These are phyloP conservation scores for Siniperca scherzeri DNA, from an alignment of 2,797 vertebrate genomes.

Conservation along the genomic window DNA sequence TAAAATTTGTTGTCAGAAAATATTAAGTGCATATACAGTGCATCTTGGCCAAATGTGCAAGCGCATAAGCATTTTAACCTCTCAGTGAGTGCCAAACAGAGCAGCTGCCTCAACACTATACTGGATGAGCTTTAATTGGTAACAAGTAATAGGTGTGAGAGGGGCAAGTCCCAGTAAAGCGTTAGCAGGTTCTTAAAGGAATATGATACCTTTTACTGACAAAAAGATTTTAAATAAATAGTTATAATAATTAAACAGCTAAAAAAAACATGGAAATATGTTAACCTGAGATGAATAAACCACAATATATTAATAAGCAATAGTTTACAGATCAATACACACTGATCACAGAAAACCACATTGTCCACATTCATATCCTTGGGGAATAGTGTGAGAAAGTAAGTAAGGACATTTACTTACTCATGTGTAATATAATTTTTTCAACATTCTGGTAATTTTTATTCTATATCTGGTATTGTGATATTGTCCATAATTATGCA, in stretches of 20 bases:
- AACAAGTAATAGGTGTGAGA: neutral
- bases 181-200: neutral
- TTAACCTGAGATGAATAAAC: neutral
- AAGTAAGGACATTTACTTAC: neutral
- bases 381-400: neutral
- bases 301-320: neutral
- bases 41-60: neutral
- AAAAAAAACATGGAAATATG: neutral
- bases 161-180: neutral
- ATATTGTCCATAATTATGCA: neutral
- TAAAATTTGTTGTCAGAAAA: neutral
- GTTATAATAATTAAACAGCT: neutral
- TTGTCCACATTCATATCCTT: neutral
- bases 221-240: neutral
- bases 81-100: conserved; percentile 10
- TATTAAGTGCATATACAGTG: neutral
- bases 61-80: neutral
- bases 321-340: neutral
- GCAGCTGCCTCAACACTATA: neutral
- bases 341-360: neutral
- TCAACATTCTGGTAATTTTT: neutral
- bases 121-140: conserved; percentile 13
- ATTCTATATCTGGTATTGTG: neutral
- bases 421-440: neutral
- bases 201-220: too few species aligned